phyloP scores from a whole-genome alignment of 2,797 vertebrate genomes.

The Myripristis jacobus region DNA sequence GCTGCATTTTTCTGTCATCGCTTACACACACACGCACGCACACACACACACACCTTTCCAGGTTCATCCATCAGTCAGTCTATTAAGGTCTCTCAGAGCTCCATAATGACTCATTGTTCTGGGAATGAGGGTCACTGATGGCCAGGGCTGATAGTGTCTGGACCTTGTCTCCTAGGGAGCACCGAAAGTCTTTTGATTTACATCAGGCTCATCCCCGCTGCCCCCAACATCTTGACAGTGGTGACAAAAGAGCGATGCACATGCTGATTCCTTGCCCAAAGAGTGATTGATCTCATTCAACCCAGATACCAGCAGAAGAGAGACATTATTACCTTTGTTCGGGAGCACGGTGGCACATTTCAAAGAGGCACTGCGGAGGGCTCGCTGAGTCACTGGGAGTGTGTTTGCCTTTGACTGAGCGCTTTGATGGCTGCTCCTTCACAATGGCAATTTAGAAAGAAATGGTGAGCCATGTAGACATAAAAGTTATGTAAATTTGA shows the following conservation, averaged over 20 bases:
- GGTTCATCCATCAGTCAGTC: conserved; percentile 80
- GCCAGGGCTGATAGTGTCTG: conserved; percentile 77
- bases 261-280: conserved; percentile 73
- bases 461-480: conserved; percentile 66
- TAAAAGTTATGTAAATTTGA: conserved; percentile 61
- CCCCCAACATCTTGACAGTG: conserved; percentile 60
- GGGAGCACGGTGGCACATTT: conserved; percentile 67
- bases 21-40: conserved; percentile 31
- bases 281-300: conserved; percentile 79
- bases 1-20: conserved; percentile 43
- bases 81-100: conserved; percentile 77
- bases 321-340: conserved; percentile 78
- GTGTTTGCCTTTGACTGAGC: conserved; percentile 51
- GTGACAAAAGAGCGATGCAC: conserved; percentile 77
- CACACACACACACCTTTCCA: conserved; percentile 50
- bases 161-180: conserved; percentile 68
- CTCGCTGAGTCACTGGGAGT: conserved; percentile 49
- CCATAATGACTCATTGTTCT: conserved; percentile 82
- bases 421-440: conserved; percentile 62
- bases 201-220: conserved; percentile 73
- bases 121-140: conserved; percentile 80
- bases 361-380: conserved; percentile 53
- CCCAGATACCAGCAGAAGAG: conserved; percentile 69
- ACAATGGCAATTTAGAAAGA: conserved; percentile 64
- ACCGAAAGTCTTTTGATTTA: conserved; percentile 80